These are phyloP conservation scores for Pachycephus smyrnensis DNA, from an alignment of 2,888 invertebrate genomes.

Conservation along the genomic window DNA sequence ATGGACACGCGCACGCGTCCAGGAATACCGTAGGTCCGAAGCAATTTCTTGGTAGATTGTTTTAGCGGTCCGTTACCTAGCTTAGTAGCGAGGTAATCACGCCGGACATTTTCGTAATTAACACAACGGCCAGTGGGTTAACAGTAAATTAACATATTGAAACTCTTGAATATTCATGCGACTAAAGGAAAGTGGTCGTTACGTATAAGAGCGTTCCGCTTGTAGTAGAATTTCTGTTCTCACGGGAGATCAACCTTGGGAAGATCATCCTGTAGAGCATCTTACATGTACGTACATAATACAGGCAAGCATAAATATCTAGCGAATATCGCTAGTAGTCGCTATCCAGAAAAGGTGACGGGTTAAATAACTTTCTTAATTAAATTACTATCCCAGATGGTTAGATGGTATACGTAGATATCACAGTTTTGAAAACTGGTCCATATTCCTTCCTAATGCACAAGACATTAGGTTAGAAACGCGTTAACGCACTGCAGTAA, in stretches of 20 bases:
- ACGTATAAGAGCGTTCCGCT: not conserved
- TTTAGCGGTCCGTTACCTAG: not conserved
- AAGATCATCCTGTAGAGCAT: not conserved
- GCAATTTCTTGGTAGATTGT: not conserved
- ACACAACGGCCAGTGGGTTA: not conserved
- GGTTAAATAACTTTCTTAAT: not conserved
- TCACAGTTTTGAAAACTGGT: not conserved
- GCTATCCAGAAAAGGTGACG: not conserved
- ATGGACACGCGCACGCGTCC: not conserved
- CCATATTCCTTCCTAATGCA: not conserved
- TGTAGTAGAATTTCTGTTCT: not conserved
- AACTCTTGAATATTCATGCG: not conserved
- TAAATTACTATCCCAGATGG: not conserved
- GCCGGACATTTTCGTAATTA: not conserved
- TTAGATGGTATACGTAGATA: not conserved
- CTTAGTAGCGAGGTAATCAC: not conserved
- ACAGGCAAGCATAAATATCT: not conserved
- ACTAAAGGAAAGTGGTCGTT: not conserved
- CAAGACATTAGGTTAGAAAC: not conserved
- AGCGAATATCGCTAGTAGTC: not conserved
- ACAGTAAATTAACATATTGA: not conserved
- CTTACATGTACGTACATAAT: not conserved
- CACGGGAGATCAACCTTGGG: not conserved
- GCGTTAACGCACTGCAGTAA: not conserved
- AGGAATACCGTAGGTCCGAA: not conserved